Evolutionary conservation across 2,888 invertebrate genomes (phyloP).

Genomic region (Xestia ashworthii): DNA sequence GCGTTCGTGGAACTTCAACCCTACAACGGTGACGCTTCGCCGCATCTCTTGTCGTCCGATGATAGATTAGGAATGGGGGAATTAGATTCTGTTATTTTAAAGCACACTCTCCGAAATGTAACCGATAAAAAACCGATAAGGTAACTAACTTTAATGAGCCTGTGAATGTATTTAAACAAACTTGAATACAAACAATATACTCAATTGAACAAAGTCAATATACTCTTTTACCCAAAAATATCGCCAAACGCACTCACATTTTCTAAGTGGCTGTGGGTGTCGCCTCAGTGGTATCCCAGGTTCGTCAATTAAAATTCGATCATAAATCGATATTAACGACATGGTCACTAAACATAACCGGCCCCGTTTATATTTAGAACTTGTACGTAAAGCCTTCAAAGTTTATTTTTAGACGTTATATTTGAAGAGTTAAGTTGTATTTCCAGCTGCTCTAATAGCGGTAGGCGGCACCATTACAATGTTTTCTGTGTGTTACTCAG

Average conservation of each 20-base stretch:
- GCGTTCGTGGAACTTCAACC: not conserved
- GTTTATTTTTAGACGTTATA: conserved; percentile 8
- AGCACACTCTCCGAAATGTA: not conserved
- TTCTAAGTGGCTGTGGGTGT: no score
- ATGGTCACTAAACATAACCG: not conserved
- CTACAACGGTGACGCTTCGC: not conserved
- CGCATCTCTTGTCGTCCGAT: not conserved
- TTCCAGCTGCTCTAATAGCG: not conserved
- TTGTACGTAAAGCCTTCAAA: not conserved
- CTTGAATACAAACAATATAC: no score
- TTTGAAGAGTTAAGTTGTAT: not conserved
- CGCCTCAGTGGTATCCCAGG: no score
- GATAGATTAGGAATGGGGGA: no score
- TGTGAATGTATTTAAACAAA: no score
- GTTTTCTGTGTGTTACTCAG: not conserved
- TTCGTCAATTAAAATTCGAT: no score
- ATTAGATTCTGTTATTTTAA: no score
- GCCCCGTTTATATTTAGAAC: conserved; percentile 1
- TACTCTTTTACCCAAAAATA: no score
- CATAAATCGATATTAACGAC: not conserved
- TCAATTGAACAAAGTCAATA: no score
- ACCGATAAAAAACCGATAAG: not conserved
- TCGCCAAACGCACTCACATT: no score
- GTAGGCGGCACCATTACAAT: not conserved
- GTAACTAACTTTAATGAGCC: not conserved